Evolutionary conservation across 1,140 invertebrate species (phyloP), one percentile per base, ranked within the genome.

Genomic region (Spodoptera frugiperda): DNA sequence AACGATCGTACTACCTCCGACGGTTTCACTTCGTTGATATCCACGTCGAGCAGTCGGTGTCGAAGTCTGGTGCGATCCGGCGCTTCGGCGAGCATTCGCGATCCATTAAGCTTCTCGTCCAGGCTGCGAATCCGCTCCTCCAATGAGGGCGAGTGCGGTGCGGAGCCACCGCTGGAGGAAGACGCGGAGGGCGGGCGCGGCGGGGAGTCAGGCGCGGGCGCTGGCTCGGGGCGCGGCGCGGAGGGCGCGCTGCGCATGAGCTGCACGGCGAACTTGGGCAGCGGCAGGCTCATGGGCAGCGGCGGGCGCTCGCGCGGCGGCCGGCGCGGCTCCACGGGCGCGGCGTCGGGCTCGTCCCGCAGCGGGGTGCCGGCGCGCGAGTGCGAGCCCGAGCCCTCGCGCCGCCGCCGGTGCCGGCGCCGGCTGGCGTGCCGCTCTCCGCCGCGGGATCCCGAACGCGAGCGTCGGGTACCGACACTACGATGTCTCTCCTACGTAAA

Each of bases 1-100:
- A 99, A 95, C 12, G 97, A 98, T 85, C 98, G 98, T 4, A 98
- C 97, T 78, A 99, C 99, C 81, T 99, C 98, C 1, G 98, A 99
- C 1, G 98, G 98, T 87, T 99, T 96, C 71, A 97, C 95, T 86
- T 97, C 96, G 81, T 96, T 95, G 8, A 97, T 94, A 83, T 97
- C 97, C 53, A 97, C 94, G 79, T 97, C 96, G 19, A 97, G 94
- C 48, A 97, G 94, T 83, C 96, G 96, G 79, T 96, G 96, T 0
- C 96, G 94, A 78, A 96, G 95, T 89, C 95, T 95, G 53, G 95
- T 94, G 77, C 94, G 94, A 57, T 94, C 93, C 5, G 92, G 85
- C 1, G 91, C 87, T n/a, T 91, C 88, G 1, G 86, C 83, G 2
- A 87, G 79, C 14, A 96, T 95, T 30, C 96, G 95, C 11, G 96